phyloP scores from a whole-genome alignment of 53 echinoderm and acorn worm genomes.

The Zoroaster sp. region DNA sequence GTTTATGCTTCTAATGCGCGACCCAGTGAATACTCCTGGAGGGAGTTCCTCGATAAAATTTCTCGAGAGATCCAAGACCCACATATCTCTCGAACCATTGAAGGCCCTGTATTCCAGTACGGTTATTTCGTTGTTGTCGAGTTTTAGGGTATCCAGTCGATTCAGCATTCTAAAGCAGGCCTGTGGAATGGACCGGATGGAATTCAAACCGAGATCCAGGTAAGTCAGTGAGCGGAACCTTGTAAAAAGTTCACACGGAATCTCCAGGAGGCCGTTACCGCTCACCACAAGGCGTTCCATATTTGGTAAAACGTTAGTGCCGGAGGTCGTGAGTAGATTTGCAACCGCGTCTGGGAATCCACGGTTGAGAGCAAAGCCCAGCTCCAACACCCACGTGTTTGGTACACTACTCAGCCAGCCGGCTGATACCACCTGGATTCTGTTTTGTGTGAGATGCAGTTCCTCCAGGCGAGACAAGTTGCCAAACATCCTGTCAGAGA shows the following conservation, averaged over 20 bases:
- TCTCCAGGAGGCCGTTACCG: slow-evolving; percentile 50
- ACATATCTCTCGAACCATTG: not conserved
- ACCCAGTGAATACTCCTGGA: slow-evolving; percentile 30
- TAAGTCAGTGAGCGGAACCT: slow-evolving; percentile 20
- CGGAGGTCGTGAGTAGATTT: slow-evolving; percentile 18
- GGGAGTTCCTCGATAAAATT: slow-evolving; percentile 56
- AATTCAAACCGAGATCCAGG: slow-evolving; percentile 53
- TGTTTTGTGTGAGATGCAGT: slow-evolving; percentile 67
- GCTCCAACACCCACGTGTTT: slow-evolving; percentile 68
- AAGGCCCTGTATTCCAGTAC: slow-evolving; percentile 24
- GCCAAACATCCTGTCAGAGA: slow-evolving; percentile 61
- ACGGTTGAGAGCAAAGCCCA: slow-evolving; percentile 36
- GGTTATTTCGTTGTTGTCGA: slow-evolving; percentile 21
- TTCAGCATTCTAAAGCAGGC: slow-evolving; percentile 47
- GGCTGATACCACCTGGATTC: slow-evolving; percentile 48
- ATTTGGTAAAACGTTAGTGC: slow-evolving; percentile 31
- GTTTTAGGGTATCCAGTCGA: not conserved
- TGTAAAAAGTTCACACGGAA: slow-evolving; percentile 55
- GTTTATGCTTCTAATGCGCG: not conserved
- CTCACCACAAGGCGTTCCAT: slow-evolving; percentile 62
- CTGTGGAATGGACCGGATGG: slow-evolving; percentile 40
- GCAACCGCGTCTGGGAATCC: not conserved
- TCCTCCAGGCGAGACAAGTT: slow-evolving; percentile 71
- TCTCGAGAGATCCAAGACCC: slow-evolving; percentile 4
- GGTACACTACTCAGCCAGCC: slow-evolving; percentile 71